phyloP scores from a whole-genome alignment of 30 jellyfish, hydroid and myxozoan species.

The Rhopilema esculentum region DNA sequence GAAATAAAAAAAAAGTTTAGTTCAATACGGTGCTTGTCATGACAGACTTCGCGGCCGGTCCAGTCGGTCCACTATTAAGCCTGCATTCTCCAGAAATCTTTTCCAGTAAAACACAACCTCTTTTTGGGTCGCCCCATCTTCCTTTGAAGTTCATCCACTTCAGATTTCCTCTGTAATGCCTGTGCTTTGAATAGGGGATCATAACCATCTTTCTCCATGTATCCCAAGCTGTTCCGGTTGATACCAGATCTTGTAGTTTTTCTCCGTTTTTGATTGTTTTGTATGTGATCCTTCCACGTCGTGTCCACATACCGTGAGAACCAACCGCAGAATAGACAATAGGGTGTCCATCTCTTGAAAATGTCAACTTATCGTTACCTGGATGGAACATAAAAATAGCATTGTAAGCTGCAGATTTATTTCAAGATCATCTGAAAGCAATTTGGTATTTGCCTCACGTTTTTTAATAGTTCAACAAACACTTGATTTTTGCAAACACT shows the following conservation, averaged over 20 bases:
- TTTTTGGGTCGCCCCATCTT: slow-evolving; percentile 43
- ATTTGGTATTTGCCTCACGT: too few species aligned
- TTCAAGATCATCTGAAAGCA: too few species aligned
- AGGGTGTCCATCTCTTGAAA: slow-evolving; percentile 42
- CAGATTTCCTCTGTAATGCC: slow-evolving; percentile 13
- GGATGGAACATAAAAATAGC: too few species aligned
- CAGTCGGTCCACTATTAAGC: slow-evolving; percentile 58
- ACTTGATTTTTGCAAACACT: too few species aligned
- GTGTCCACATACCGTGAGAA: slow-evolving; percentile 39
- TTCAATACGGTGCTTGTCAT: slow-evolving; percentile 17
- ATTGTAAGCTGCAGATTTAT: too few species aligned
- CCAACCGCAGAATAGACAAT: slow-evolving; percentile 42
- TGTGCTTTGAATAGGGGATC: background rate
- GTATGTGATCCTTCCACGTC: background rate
- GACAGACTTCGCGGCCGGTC: slow-evolving; percentile 25
- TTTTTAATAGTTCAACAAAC: too few species aligned
- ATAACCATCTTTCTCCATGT: slow-evolving; percentile 2
- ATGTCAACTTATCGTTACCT: slow-evolving; percentile 1
- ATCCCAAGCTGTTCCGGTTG: slow-evolving; percentile 34
- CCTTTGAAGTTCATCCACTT: slow-evolving; percentile 51
- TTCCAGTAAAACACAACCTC: slow-evolving; percentile 36
- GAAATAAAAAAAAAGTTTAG: background rate
- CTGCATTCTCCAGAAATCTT: slow-evolving; percentile 49
- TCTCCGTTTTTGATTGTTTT: slow-evolving; percentile 29
- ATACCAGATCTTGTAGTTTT: slow-evolving; percentile 23